phyloP scores from a whole-genome alignment of 2,888 invertebrate genomes.

The Zeuzera pyrina region DNA sequence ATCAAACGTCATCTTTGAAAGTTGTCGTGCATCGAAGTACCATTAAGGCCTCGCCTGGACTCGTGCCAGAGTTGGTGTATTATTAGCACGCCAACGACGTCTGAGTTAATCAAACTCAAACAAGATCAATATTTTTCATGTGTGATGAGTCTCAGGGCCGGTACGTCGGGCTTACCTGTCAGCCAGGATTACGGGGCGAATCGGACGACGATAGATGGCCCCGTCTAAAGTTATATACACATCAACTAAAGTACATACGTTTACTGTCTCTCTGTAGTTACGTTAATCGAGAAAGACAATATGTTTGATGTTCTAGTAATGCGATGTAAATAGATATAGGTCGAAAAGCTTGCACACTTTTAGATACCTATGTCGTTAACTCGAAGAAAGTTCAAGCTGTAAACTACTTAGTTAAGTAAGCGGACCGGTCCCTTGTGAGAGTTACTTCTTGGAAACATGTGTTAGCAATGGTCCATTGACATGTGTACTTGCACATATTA shows the following conservation, averaged over 20 bases:
- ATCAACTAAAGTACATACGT: no score
- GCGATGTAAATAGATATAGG: no score
- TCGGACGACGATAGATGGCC: constrained; percentile 23
- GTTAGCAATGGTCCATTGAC: constrained; percentile 24
- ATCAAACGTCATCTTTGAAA: constrained; percentile 54
- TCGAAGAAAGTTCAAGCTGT: constrained; percentile 16
- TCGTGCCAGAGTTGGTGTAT: constrained; percentile 61
- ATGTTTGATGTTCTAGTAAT: no score
- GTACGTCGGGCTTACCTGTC: constrained; percentile 29
- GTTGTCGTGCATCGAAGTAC: constrained; percentile 66
- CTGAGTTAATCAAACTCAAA: constrained; percentile 71
- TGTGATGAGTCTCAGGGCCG: constrained; percentile 54
- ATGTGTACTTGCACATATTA: no score
- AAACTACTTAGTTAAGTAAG: constrained; percentile 16
- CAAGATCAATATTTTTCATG: constrained; percentile 69
- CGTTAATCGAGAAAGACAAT: no score
- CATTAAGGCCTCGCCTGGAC: constrained; percentile 67
- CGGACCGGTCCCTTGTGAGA: constrained; percentile 28
- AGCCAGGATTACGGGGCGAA: constrained; percentile 33
- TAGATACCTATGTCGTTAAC: no score
- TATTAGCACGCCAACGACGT: constrained; percentile 67
- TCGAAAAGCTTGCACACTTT: no score
- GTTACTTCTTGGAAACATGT: constrained; percentile 24
- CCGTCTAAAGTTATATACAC: no score
- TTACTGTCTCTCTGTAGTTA: no score